Conservation (phyloP, 1,140 invertebrate species). For the Zelostemma sp. region DNA sequence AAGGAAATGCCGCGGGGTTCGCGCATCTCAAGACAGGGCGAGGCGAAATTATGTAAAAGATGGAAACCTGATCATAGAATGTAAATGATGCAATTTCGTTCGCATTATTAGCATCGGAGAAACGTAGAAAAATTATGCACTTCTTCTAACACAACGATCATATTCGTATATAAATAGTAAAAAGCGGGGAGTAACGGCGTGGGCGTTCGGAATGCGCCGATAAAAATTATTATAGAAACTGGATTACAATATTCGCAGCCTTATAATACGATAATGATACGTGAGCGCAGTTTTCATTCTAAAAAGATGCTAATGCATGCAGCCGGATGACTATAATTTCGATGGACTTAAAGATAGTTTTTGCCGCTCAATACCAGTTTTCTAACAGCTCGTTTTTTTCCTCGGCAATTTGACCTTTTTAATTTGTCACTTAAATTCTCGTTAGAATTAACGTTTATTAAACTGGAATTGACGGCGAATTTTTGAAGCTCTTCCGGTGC, state of each 20-base stretch:
- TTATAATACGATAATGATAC: slow-evolving; percentile 69
- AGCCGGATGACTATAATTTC: slow-evolving; percentile 66
- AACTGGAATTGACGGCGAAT: too few species aligned
- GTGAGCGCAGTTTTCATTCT: slow-evolving; percentile 60
- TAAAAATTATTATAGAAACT: slow-evolving; percentile 37
- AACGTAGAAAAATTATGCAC: slow-evolving; percentile 34
- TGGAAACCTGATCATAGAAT: slow-evolving; percentile 48
- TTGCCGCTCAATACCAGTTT: slow-evolving; percentile 58
- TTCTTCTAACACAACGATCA: not conserved
- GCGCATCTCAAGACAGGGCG: slow-evolving; percentile 39
- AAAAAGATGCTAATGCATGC: slow-evolving; percentile 68
- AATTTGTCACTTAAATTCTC: slow-evolving; percentile 10
- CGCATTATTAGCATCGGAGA: slow-evolving; percentile 43
- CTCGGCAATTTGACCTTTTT: slow-evolving; percentile 13
- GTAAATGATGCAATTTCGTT: slow-evolving; percentile 48
- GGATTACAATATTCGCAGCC: slow-evolving; percentile 64
- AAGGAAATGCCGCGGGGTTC: slow-evolving; percentile 35
- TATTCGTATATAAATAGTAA: not conserved
- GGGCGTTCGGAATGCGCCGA: slow-evolving; percentile 16
- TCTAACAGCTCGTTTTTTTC: slow-evolving; percentile 2
- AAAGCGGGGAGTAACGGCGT: slow-evolving; percentile 7
- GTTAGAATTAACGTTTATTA: slow-evolving; percentile 6
- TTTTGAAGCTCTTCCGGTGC: too few species aligned
- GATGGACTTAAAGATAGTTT: slow-evolving; percentile 57
- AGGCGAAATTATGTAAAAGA: slow-evolving; percentile 49